A percentile compares a stretch with the other conserved stretches of the same genome.
These are phyloP conservation scores for Tadarida brasiliensis DNA, from an alignment of 2,797 vertebrate species.

Conservation along the genomic window DNA sequence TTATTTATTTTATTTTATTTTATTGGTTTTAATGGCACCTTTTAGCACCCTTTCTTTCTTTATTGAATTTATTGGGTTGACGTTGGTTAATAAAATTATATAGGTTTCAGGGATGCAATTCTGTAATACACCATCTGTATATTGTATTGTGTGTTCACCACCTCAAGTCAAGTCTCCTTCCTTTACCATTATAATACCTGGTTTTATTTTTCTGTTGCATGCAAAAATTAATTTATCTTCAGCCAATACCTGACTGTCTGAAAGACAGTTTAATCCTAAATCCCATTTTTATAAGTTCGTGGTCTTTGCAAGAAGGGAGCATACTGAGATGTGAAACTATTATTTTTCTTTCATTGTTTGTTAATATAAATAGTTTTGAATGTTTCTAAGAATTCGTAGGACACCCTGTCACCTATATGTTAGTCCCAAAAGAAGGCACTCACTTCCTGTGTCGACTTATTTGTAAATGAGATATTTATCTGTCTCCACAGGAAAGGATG, in stretches of 20 bases:
- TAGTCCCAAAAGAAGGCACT: background rate
- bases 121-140: background rate
- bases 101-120: background rate
- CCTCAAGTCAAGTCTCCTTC: background rate
- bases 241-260: background rate
- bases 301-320: background rate
- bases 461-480: constrained; percentile 50
- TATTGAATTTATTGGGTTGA: background rate
- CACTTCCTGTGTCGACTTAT: background rate
- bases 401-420: background rate
- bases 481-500: constrained; percentile 61
- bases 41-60: background rate
- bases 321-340: background rate
- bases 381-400: constrained; percentile 26
- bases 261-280: background rate
- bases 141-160: background rate
- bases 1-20: too few species aligned
- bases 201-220: constrained; percentile 24
- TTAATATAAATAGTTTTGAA: constrained; percentile 50
- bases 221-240: background rate
- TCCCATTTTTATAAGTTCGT: constrained; percentile 7
- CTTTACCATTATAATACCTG: background rate
- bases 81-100: background rate
- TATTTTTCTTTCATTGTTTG: constrained; percentile 59
- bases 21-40: background rate